These are phyloP conservation scores for Choreutis nemorana DNA, from an alignment of 2,888 invertebrate genomes.

Conservation along the genomic window DNA sequence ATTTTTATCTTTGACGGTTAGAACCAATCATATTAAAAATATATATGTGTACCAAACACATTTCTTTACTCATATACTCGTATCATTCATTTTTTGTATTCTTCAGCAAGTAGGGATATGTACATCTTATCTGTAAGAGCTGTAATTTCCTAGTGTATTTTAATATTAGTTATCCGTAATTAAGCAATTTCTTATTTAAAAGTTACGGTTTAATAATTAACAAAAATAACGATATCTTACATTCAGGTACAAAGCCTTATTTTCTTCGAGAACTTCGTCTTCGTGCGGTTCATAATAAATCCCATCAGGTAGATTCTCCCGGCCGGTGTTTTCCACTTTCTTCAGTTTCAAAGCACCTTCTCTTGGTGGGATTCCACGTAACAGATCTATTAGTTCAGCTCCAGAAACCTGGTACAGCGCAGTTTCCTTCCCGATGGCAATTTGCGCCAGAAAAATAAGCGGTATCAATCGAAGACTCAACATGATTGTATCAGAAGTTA, in stretches of 20 bases:
- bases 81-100: too few species aligned
- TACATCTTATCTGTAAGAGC: too few species aligned
- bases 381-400: slow-evolving; percentile 19
- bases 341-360: slow-evolving; percentile 14
- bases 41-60: too few species aligned
- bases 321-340: slow-evolving; percentile 18
- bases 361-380: slow-evolving; percentile 19
- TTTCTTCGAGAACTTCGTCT: slow-evolving; percentile 16
- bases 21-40: too few species aligned
- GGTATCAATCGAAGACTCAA: neutral
- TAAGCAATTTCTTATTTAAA: too few species aligned
- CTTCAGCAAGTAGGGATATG: too few species aligned
- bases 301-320: slow-evolving; percentile 21
- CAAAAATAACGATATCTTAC: slow-evolving; percentile 15
- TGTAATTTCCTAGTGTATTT: too few species aligned
- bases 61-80: too few species aligned
- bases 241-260: slow-evolving; percentile 13
- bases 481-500: too few species aligned
- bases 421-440: slow-evolving; percentile 16
- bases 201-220: too few species aligned
- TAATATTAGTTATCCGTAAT: too few species aligned
- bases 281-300: slow-evolving; percentile 28
- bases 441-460: slow-evolving; percentile 14
- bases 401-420: slow-evolving; percentile 19
- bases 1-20: too few species aligned